These are phyloP conservation scores for Megaleporinus macrocephalus DNA, from an alignment of 2,113 vertebrate species.

Conservation along the genomic window DNA sequence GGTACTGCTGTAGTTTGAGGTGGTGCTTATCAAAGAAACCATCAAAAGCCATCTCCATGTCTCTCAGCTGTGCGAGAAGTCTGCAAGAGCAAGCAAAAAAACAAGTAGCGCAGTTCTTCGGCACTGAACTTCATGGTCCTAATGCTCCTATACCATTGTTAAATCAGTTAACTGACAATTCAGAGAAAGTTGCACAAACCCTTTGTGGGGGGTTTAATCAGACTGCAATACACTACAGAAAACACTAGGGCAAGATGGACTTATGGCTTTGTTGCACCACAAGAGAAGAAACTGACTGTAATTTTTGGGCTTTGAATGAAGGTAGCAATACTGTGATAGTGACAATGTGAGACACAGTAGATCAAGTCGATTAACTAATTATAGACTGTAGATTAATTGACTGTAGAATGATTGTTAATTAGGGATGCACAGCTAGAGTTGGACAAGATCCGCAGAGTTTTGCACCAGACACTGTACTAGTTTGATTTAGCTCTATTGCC, in stretches of 20 bases:
- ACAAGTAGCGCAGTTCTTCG: neutral
- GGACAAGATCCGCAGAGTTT: no score
- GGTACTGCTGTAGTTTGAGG: slow-evolving; percentile 93
- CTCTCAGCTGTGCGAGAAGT: slow-evolving; percentile 89
- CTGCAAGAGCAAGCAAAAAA: slow-evolving; percentile 66
- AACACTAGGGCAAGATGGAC: no score
- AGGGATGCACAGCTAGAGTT: no score
- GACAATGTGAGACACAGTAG: neutral
- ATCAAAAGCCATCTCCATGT: slow-evolving; percentile 97
- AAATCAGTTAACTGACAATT: no score
- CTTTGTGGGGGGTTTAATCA: no score
- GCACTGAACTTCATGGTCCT: neutral
- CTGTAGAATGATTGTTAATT: neutral
- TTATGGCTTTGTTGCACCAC: no score
- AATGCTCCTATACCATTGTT: neutral
- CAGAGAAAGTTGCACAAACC: neutral
- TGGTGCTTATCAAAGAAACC: slow-evolving; percentile 98
- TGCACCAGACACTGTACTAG: no score
- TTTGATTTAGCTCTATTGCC: no score
- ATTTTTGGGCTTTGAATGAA: neutral
- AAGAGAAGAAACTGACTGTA: neutral
- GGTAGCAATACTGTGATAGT: neutral
- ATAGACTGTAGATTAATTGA: neutral
- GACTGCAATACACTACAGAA: no score
- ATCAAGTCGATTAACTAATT: neutral